phyloP scores from a whole-genome alignment of 2,888 invertebrate genomes.

The Polymixis flavicincta region DNA sequence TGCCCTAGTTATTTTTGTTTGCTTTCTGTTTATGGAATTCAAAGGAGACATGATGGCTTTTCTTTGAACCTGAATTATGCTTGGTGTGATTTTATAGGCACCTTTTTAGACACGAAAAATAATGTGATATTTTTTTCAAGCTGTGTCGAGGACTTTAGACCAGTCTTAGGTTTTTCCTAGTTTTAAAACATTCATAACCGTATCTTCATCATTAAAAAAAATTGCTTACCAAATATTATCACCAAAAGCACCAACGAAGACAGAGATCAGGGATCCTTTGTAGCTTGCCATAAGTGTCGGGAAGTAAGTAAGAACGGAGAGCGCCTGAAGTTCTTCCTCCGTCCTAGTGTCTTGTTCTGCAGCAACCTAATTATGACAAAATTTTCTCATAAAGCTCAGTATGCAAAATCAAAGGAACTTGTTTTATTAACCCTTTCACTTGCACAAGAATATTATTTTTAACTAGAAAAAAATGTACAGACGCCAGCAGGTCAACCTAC shows the following conservation, averaged over 20 bases:
- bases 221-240: slow-evolving; percentile 89
- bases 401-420: neutral
- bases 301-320: slow-evolving; percentile 82
- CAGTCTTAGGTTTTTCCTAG: neutral
- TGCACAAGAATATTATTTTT: neutral
- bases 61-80: neutral
- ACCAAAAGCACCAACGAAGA: slow-evolving; percentile 89
- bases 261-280: slow-evolving; percentile 82
- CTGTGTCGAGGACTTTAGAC: neutral
- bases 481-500: too few species aligned
- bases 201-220: neutral
- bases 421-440: neutral
- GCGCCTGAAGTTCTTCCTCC: slow-evolving; percentile 83
- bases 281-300: slow-evolving; percentile 81
- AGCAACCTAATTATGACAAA: slow-evolving; percentile 73
- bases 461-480: too few species aligned
- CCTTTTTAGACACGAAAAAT: neutral
- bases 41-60: neutral
- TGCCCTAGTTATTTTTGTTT: neutral
- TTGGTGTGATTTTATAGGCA: neutral
- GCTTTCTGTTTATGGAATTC: neutral
- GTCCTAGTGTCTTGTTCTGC: slow-evolving; percentile 83
- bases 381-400: neutral
- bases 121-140: too few species aligned
- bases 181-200: neutral